Base-by-base conservation (phyloP, 1,140 invertebrate genomes). In the Conus ventricosus region DNA sequence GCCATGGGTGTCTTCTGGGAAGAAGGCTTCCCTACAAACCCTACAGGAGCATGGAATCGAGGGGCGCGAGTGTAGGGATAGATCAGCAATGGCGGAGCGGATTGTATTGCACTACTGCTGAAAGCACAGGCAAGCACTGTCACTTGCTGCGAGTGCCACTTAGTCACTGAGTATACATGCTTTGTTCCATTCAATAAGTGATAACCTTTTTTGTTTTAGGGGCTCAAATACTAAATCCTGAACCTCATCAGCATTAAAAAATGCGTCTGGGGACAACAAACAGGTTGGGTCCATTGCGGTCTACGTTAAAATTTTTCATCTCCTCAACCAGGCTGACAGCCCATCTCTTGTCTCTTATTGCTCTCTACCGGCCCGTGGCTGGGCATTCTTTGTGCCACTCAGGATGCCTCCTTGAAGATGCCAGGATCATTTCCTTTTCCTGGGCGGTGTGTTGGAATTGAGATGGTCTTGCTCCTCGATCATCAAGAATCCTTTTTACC, bases 391-490 rank as follows among this genome's bases (percentile, higher is more conserved):
- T 76, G 23, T 11, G 75, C 8, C 75, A 76, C 75, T 76, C 23
- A 76, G 75, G 75, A 23, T 76, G 75, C 23, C 75, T 23, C 75
- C 23, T 76, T 8, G n/a, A 89, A 51, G 76, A 89, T 89, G 6
- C 27, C 75, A 20, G 67, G 53, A 13, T 55, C 78, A 86, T 86
- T 88, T 11, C 85, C 60, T 53, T 86, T 86, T 25, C 85, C 78
- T 4, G 90, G 90, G 10, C 54, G 53, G n/a, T 90, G n/a, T 88
- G 86, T 89, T 63, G 20, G 15, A n/a, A n/a, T 88, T 85, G 87
- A 89, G 20, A 76, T 83, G 23, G 75, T 89, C 13, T 63, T 25
- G 13, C 76, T 15, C 87, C 84, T 75, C 89, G 82, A 27, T 53
- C 20, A 57, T 87, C 84, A 51, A 88, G 53, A 17, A 89, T 88